phyloP scores from a whole-genome alignment of 1,140 invertebrate genomes.

The Zophobas morio region DNA sequence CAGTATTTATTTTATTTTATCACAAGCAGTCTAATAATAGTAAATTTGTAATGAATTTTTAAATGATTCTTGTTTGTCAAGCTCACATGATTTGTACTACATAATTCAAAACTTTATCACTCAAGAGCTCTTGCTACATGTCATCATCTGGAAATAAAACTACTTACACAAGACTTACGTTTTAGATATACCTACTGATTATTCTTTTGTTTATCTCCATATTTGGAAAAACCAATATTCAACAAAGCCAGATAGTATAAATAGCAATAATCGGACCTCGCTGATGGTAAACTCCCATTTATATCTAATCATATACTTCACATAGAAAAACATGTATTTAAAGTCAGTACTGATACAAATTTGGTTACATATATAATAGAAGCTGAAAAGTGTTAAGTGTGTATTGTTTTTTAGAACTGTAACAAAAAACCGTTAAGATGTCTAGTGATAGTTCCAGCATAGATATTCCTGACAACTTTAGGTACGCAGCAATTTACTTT shows the following conservation, averaged over 20 bases:
- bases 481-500: neutral
- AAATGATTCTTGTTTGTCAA: no score
- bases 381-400: constrained; percentile 7
- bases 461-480: neutral
- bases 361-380: neutral
- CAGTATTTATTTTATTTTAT: no score
- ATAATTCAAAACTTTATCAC: no score
- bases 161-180: no score
- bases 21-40: no score
- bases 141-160: no score
- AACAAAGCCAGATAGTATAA: neutral
- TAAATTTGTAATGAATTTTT: no score
- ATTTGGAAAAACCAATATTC: no score
- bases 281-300: constrained; percentile 9
- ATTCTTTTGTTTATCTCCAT: no score
- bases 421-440: constrained; percentile 6
- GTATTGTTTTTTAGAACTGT: constrained; percentile 36
- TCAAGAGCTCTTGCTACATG: no score
- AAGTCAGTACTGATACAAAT: constrained; percentile 10
- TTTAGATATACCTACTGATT: no score
- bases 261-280: neutral
- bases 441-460: neutral
- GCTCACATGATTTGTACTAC: no score
- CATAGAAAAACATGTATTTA: neutral
- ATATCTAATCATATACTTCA: neutral